Conservation (phyloP, 2,797 vertebrate genomes). For the Paedocypris micromegethes region DNA sequence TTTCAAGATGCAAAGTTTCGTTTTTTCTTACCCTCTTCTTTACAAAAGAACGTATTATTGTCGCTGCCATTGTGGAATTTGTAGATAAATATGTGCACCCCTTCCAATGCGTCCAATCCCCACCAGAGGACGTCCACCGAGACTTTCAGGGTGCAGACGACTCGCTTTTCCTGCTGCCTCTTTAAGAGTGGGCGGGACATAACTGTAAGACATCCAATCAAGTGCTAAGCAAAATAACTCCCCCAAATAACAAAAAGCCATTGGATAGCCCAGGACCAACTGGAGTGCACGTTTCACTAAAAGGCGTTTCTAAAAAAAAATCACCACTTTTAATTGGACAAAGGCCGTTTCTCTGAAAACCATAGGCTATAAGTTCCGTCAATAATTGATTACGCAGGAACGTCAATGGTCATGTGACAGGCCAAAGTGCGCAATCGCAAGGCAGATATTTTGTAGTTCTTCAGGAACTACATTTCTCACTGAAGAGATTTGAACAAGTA, state of each 20-base stretch:
- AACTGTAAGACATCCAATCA: background rate
- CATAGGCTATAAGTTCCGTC: slow-evolving; percentile 1
- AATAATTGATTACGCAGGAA: background rate
- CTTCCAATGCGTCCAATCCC: slow-evolving; percentile 5
- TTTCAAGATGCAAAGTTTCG: background rate
- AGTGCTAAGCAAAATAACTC: slow-evolving; percentile 33
- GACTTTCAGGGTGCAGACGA: background rate
- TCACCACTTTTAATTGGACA: slow-evolving; percentile 17
- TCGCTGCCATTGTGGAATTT: slow-evolving; percentile 61
- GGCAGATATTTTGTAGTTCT: no score
- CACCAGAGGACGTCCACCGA: slow-evolving; percentile 31
- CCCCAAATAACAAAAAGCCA: slow-evolving; percentile 1
- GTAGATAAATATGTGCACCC: background rate
- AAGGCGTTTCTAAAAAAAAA: slow-evolving; percentile 24
- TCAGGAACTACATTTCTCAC: no score
- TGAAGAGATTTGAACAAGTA: no score
- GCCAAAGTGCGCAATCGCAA: no score
- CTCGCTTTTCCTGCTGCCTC: background rate
- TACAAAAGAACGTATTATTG: slow-evolving; percentile 58
- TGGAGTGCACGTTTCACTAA: rapidly evolving
- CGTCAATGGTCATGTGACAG: background rate
- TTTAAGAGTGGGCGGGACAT: slow-evolving; percentile 43
- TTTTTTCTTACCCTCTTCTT: slow-evolving; percentile 62
- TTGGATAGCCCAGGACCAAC: slow-evolving; percentile 55
- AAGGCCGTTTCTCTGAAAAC: background rate